A percentile compares a stretch with the other conserved stretches of the same genome.
These are phyloP conservation scores for Augochlora pura DNA, from an alignment of 1,140 invertebrate genomes.

Conservation along the genomic window DNA sequence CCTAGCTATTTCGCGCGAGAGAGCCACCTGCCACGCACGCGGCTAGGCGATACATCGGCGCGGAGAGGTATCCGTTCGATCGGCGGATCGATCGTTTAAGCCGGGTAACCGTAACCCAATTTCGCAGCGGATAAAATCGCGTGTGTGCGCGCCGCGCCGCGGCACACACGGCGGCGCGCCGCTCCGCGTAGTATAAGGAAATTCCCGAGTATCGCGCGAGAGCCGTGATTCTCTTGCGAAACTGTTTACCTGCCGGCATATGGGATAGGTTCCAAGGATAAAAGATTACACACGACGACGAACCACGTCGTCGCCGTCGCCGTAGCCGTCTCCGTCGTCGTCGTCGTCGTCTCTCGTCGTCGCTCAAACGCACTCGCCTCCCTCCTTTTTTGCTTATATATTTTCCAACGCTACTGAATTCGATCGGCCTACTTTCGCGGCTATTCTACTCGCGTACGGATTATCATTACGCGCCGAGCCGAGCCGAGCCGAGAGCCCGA, in stretches of 20 bases:
- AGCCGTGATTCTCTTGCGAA: constrained; percentile 72
- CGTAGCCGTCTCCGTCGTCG: constrained; percentile 11
- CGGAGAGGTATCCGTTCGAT: too few relatives aligned
- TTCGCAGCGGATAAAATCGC: constrained; percentile 34
- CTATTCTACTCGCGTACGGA: constrained; percentile 32
- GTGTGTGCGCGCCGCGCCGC: background rate
- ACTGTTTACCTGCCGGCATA: constrained; percentile 72
- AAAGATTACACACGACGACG: constrained; percentile 61
- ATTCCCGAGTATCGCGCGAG: constrained; percentile 67
- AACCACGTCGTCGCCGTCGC: background rate
- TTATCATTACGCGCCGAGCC: constrained; percentile 52
- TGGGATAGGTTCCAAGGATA: constrained; percentile 75
- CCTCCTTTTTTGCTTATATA: constrained; percentile 38
- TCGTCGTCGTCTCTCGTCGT: background rate
- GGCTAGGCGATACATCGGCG: background rate
- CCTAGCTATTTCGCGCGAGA: background rate
- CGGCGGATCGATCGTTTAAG: background rate
- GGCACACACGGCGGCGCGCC: background rate
- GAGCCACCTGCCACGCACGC: too few relatives aligned
- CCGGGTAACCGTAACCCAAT: constrained; percentile 40
- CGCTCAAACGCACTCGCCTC: background rate
- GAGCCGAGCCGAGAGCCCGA: too few relatives aligned
- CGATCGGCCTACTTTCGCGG: constrained; percentile 44
- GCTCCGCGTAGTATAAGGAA: constrained; percentile 72
- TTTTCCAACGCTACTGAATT: constrained; percentile 42